Percentiles rank a stretch among this genome's conserved stretches.
Evolutionary conservation across 2,113 vertebrate species (phyloP).

Genomic region (Pterophyllum scalare): DNA sequence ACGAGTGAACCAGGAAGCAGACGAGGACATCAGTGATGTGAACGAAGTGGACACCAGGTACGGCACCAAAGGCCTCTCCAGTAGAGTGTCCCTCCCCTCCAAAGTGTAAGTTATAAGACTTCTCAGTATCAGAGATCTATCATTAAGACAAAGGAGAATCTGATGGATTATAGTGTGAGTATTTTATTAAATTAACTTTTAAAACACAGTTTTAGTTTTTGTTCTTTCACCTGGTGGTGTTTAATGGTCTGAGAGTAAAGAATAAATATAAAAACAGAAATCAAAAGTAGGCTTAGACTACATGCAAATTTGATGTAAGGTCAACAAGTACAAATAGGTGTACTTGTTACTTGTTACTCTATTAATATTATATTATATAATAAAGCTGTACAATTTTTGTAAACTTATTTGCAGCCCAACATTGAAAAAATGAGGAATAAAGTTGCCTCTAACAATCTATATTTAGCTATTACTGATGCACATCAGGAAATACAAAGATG

Average conservation of each 20-base stretch:
- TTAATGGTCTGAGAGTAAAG: neutral
- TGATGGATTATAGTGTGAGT: neutral
- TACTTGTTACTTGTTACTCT: neutral
- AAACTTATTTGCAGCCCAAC: too few species aligned
- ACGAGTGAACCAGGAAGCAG: conserved; percentile 86
- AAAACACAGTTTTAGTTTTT: neutral
- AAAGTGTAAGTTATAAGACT: conserved; percentile 66
- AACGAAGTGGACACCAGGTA: conserved; percentile 81
- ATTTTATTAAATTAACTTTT: neutral
- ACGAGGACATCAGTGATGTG: conserved; percentile 79
- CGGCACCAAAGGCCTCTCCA: conserved; percentile 85
- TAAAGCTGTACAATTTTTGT: too few species aligned
- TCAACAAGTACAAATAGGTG: neutral
- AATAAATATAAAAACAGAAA: neutral
- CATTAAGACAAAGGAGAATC: neutral
- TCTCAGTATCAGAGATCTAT: too few species aligned
- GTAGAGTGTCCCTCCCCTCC: conserved; percentile 93
- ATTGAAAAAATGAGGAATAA: too few species aligned
- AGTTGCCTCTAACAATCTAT: too few species aligned
- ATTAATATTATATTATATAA: neutral
- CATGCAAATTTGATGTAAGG: neutral
- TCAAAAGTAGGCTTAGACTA: neutral
- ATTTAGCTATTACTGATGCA: too few species aligned
- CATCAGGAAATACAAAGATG: too few species aligned
- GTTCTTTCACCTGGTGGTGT: neutral